These are phyloP conservation scores for Pedionomus torquatus DNA, from an alignment of 2,113 vertebrate species.

Conservation along the genomic window DNA sequence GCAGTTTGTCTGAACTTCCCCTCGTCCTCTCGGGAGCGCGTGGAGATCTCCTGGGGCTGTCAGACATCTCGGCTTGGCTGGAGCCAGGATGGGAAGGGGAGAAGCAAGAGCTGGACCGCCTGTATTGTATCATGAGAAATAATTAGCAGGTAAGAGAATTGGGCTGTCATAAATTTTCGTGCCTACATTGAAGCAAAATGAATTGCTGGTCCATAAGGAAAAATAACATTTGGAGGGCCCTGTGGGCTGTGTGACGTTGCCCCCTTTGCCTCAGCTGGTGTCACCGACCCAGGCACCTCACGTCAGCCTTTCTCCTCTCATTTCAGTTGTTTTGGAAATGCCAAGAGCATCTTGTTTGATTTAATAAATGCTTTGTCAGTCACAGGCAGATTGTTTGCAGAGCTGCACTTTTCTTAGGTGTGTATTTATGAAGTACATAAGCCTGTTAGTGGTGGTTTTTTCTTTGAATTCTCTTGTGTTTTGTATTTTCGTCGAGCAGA, in stretches of 20 bases:
- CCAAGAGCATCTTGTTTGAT: constrained; percentile 49
- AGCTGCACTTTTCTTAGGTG: constrained; percentile 7
- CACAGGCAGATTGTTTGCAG: constrained; percentile 27
- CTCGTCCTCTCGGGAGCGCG: background rate
- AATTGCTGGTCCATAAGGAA: background rate
- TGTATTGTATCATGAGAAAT: background rate
- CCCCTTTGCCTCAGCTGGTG: background rate
- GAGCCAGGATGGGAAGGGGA: background rate
- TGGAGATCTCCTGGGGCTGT: background rate
- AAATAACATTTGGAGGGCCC: background rate
- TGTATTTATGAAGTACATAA: constrained; percentile 26
- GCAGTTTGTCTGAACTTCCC: background rate
- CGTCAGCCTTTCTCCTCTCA: background rate
- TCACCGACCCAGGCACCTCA: background rate
- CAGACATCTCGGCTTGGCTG: background rate
- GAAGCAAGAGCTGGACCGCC: background rate
- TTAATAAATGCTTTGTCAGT: constrained; percentile 55
- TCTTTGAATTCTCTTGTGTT: constrained; percentile 7
- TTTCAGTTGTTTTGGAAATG: constrained; percentile 8
- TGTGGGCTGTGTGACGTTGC: background rate
- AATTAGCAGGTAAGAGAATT: background rate
- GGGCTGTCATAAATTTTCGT: background rate
- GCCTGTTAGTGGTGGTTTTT: constrained; percentile 12
- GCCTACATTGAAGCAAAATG: background rate
- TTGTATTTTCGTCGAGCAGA: constrained; percentile 14